Evolutionary conservation across 1,140 invertebrate genomes (phyloP), one percentile per base, ranked within the genome.

Genomic region (Spodoptera frugiperda): DNA sequence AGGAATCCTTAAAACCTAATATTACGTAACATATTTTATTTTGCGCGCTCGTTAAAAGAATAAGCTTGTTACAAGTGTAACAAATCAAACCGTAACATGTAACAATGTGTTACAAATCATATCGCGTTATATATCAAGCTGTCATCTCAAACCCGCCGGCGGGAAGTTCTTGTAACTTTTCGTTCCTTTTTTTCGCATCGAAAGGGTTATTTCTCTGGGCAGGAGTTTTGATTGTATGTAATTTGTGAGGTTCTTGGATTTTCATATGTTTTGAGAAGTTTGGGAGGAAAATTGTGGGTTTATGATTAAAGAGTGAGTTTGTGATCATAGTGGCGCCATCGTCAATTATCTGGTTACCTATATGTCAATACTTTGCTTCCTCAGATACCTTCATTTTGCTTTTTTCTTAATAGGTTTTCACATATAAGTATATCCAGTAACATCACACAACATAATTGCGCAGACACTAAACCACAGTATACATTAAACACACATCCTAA

Each of bases 71-170:
- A 81, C 79, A 78, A 82, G 71, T 78, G 71, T 80, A 77, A 80
- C 81, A 84, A 85, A 82, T 83, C 78, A 82, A 76, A 72, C 19
- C 12, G 70, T 71, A 81, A 80, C 79, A 76, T 71, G 68, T 79
- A 84, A 87, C 80, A 82, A 84, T 81, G 65, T 77, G 82, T 85
- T 81, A 88, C 86, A 88, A 86, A 88, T 88, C 83, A 87, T 81
- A 74, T 33, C 25, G 46, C 15, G 65, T 80, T 59, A 57, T 80
- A 79, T 82, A 84, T 87, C 84, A 84, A 82, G 74, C 82, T 82
- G 84, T 87, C 86, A 82, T 57, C 71, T 33, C 46, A 46, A n/a
- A 70, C 73, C 77, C 77, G 49, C 74, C 68, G 48, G 51, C 21
- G 49, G 51, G 15, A 68, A 76, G 25, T 74, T 70, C 55, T 79